Evolutionary conservation across 1,140 invertebrate species (phyloP).

Genomic region (silkworm (Bombyx mori)): DNA sequence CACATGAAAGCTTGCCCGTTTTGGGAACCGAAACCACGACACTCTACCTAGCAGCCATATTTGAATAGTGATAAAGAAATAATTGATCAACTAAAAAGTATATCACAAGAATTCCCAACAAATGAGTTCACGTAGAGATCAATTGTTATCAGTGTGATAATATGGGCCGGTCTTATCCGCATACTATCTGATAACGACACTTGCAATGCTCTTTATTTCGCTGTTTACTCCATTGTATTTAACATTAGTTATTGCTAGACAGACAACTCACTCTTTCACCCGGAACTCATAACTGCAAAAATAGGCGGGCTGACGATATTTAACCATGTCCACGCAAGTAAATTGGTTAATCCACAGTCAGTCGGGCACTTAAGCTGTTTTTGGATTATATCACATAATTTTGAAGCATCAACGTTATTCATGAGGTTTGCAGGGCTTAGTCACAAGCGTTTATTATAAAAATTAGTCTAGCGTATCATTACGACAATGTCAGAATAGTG

Average conservation of each 20-base stretch:
- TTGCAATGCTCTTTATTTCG: slow-evolving; percentile 6
- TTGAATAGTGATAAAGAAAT: not conserved
- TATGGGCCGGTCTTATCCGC: slow-evolving; percentile 35
- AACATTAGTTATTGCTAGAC: slow-evolving; percentile 5
- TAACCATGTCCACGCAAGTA: too few relatives aligned
- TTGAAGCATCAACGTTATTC: too few relatives aligned
- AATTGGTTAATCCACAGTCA: too few relatives aligned
- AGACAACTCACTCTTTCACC: not conserved
- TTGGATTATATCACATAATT: too few relatives aligned
- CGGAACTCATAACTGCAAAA: too few relatives aligned
- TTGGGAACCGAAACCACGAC: too few relatives aligned
- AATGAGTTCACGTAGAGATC: slow-evolving; percentile 32
- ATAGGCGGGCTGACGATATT: too few relatives aligned
- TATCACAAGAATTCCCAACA: slow-evolving; percentile 12
- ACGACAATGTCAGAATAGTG: slow-evolving; percentile 14
- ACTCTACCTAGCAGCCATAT: too few relatives aligned
- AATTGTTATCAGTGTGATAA: slow-evolving; percentile 45
- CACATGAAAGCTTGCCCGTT: too few relatives aligned
- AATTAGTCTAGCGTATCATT: slow-evolving; percentile 10
- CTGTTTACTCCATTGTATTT: slow-evolving; percentile 5
- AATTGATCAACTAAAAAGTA: not conserved
- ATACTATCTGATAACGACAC: slow-evolving; percentile 37
- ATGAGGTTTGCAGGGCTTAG: too few relatives aligned
- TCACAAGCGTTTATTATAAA: slow-evolving; percentile 4
- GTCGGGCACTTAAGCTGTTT: too few relatives aligned